Evolutionary conservation across 2,113 vertebrate genomes (phyloP).

Genomic region (Scatophagus argus): DNA sequence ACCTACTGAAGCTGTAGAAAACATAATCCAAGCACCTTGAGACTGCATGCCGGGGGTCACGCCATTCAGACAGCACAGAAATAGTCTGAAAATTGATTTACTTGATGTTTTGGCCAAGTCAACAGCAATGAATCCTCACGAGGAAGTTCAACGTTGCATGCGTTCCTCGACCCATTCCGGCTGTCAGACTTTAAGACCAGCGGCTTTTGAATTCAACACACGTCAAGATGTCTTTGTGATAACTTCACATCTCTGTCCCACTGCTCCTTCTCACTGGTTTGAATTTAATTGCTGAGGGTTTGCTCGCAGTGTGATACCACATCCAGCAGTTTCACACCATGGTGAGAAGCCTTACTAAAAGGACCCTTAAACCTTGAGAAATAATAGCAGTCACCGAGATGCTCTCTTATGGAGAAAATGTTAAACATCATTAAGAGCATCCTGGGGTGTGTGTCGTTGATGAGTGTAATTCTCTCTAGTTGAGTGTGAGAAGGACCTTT

Average conservation of each 20-base stretch:
- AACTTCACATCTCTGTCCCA: constrained; percentile 17
- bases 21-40: constrained; percentile 26
- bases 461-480: constrained; percentile 6
- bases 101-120: constrained; percentile 11
- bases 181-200: background rate
- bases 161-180: background rate
- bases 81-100: constrained; percentile 25
- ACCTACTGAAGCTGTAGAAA: background rate
- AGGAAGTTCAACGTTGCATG: constrained; percentile 1
- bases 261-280: background rate
- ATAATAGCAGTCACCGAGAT: background rate
- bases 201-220: background rate
- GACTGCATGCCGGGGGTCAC: constrained; percentile 31
- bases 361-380: constrained; percentile 39
- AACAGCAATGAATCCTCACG: constrained; percentile 18
- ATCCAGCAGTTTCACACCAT: background rate
- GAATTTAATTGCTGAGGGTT: constrained; percentile 40
- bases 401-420: constrained; percentile 1
- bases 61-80: constrained; percentile 46
- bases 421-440: constrained; percentile 22
- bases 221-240: constrained; percentile 12
- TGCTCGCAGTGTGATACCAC: constrained; percentile 3
- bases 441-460: constrained; percentile 32
- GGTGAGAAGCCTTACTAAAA: constrained; percentile 21
- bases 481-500: background rate